Percentiles rank a stretch among this genome's conserved stretches.
These are phyloP conservation scores for Dendrolimus punctatus DNA, from an alignment of 1,140 invertebrate species.

Conservation along the genomic window DNA sequence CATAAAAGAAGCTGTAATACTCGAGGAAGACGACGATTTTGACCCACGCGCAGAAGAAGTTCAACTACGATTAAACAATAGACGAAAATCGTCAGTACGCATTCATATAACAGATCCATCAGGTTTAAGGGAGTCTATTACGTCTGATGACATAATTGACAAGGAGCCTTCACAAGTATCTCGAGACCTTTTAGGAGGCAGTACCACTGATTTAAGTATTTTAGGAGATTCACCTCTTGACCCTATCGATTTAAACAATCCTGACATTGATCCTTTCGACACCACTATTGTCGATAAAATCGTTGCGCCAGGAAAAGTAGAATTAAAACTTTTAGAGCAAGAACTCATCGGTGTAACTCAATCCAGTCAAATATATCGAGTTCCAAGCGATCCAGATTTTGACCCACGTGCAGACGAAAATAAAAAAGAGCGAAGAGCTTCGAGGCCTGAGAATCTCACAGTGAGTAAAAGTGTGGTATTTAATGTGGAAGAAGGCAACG, in stretches of 20 bases:
- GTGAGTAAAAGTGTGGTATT: constrained; percentile 82
- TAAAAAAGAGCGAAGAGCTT: constrained; percentile 63
- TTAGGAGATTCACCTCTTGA: constrained; percentile 79
- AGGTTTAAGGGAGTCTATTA: constrained; percentile 67
- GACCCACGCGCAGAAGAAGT: constrained; percentile 78
- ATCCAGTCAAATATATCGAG: constrained; percentile 56
- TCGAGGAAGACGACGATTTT: constrained; percentile 79
- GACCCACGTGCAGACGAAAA: constrained; percentile 78
- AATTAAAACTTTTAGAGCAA: constrained; percentile 84
- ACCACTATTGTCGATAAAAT: constrained; percentile 83
- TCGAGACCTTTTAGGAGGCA: constrained; percentile 81
- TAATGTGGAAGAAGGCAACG: constrained; percentile 63
- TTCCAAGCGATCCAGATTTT: constrained; percentile 80
- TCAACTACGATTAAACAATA: constrained; percentile 53
- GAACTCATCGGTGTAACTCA: constrained; percentile 76
- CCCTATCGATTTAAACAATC: constrained; percentile 73
- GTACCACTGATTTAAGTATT: constrained; percentile 83
- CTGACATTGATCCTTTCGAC: constrained; percentile 88
- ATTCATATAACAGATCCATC: constrained; percentile 73
- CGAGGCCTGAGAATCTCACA: constrained; percentile 74
- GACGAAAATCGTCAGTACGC: constrained; percentile 71
- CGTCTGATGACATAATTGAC: constrained; percentile 59
- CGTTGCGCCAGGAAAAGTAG: constrained; percentile 81
- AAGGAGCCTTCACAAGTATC: constrained; percentile 40
- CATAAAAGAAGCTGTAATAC: constrained; percentile 72